These are phyloP conservation scores for Scaptodrosophila lebanonensis DNA, from an alignment of 1,140 invertebrate genomes.

Conservation along the genomic window DNA sequence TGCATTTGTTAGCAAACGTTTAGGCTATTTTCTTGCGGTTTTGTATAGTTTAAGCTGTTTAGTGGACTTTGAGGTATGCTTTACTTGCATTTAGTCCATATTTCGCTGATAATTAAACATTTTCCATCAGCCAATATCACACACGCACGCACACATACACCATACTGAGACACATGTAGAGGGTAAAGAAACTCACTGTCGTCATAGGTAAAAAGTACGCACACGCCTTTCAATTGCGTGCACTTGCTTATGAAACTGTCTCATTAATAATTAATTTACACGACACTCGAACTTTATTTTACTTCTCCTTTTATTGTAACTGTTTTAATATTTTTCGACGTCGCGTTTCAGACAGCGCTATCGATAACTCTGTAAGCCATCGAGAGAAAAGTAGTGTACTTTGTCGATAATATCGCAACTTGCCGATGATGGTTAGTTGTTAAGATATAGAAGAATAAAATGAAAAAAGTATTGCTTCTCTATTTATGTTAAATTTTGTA, in stretches of 20 bases:
- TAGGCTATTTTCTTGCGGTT: slow-evolving; percentile 20
- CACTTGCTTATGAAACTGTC: slow-evolving; percentile 30
- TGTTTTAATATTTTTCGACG: slow-evolving; percentile 45
- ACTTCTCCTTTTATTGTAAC: slow-evolving; percentile 18
- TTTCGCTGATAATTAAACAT: slow-evolving; percentile 65
- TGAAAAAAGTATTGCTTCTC: no score
- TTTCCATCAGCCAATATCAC: slow-evolving; percentile 56
- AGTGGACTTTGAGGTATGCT: slow-evolving; percentile 16
- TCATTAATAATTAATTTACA: slow-evolving; percentile 43
- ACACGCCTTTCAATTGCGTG: slow-evolving; percentile 39
- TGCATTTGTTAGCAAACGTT: slow-evolving; percentile 20
- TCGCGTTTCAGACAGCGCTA: slow-evolving; percentile 52
- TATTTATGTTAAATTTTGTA: no score
- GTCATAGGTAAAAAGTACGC: slow-evolving; percentile 48
- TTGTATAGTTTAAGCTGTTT: slow-evolving; percentile 7
- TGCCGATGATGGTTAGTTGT: no score
- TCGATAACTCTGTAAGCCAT: no score
- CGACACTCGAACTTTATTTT: slow-evolving; percentile 40
- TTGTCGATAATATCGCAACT: no score
- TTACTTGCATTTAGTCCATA: slow-evolving; percentile 34
- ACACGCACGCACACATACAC: slow-evolving; percentile 45
- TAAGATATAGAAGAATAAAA: no score
- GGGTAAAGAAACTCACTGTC: slow-evolving; percentile 65
- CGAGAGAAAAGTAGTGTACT: slow-evolving; percentile 44
- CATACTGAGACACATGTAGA: slow-evolving; percentile 30